These are phyloP conservation scores for Heloderma charlesbogerti DNA, from an alignment of 2,113 vertebrate genomes.

Conservation along the genomic window DNA sequence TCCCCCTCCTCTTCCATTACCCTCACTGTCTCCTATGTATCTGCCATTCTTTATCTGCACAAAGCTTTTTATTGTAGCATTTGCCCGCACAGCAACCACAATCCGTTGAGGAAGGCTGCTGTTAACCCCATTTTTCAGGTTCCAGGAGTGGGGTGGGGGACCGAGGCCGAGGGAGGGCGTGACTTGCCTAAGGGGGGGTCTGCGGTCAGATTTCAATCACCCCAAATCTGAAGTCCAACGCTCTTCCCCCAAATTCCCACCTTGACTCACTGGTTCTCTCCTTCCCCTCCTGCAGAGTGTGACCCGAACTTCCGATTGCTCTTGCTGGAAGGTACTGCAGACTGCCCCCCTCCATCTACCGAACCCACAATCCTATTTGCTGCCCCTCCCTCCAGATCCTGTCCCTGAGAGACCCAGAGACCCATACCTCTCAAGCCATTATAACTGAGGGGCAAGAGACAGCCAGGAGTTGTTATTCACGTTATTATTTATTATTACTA, in stretches of 20 bases:
- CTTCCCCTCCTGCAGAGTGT: slow-evolving; percentile 26
- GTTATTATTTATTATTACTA: neutral
- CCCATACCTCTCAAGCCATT: slow-evolving; percentile 1
- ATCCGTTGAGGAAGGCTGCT: neutral
- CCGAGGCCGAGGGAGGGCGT: neutral
- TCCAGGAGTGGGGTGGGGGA: neutral
- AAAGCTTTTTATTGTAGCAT: no score
- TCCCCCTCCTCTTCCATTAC: neutral
- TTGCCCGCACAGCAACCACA: neutral
- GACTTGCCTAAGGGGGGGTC: neutral
- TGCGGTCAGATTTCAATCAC: rapidly evolving
- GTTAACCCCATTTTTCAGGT: no score
- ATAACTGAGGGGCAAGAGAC: neutral
- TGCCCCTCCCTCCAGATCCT: neutral
- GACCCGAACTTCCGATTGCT: slow-evolving; percentile 24
- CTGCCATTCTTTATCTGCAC: no score
- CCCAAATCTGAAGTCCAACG: neutral
- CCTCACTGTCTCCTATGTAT: neutral
- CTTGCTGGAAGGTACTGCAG: slow-evolving; percentile 41
- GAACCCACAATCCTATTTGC: neutral
- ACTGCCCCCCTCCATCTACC: neutral
- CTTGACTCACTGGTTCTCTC: slow-evolving; percentile 8
- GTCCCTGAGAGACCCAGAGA: neutral
- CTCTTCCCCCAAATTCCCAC: neutral
- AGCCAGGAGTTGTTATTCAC: no score